Conservation (phyloP, 2,797 vertebrate species). For the Eulemur rubriventer region DNA sequence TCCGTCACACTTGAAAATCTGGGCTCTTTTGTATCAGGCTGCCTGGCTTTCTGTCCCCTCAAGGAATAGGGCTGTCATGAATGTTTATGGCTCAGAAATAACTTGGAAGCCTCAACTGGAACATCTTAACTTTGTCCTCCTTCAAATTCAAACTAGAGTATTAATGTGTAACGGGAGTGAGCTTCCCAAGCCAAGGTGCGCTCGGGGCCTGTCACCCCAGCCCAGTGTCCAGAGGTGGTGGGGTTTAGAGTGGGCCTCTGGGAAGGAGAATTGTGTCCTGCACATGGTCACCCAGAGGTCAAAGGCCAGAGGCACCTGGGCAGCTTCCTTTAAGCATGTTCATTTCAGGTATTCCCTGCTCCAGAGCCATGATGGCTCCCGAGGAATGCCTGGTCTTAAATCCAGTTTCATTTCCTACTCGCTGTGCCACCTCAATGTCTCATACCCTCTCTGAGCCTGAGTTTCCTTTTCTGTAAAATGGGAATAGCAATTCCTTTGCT, state of each 20-base stretch:
- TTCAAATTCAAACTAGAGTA: background rate
- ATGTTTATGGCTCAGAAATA: background rate
- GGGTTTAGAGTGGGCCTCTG: background rate
- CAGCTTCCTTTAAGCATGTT: background rate
- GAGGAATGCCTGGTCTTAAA: background rate
- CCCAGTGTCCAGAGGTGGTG: background rate
- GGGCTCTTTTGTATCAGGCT: rapidly evolving
- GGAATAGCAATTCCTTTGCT: background rate
- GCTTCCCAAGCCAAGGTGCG: background rate
- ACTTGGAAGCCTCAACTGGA: background rate
- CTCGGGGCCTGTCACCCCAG: too few relatives aligned
- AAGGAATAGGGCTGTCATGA: background rate
- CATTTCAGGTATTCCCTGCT: background rate
- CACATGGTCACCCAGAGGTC: background rate
- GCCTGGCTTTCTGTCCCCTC: background rate
- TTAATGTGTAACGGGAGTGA: background rate
- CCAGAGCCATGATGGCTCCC: background rate
- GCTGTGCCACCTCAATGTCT: background rate
- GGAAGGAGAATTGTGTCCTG: background rate
- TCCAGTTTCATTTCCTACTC: background rate
- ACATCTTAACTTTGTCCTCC: background rate
- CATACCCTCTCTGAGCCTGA: background rate
- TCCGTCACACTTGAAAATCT: background rate
- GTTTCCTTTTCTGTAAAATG: background rate
- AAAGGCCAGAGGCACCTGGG: background rate